Evolutionary conservation across 1,140 invertebrate genomes (phyloP).

Genomic region (Sminthurides bifidus): DNA sequence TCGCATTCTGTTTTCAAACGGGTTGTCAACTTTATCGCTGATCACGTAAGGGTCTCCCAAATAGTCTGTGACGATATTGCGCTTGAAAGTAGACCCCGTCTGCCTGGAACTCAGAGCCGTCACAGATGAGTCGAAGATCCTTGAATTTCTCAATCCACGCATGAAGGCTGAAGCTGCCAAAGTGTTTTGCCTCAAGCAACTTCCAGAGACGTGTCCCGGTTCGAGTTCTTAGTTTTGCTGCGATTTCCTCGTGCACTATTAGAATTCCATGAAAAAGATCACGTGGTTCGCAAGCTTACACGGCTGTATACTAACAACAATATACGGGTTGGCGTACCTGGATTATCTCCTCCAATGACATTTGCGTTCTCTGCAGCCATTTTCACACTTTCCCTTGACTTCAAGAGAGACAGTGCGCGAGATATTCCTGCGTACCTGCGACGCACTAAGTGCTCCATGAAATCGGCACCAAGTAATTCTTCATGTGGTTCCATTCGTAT

Average conservation of each 20-base stretch:
- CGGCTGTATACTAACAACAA: neutral
- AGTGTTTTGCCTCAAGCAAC: neutral
- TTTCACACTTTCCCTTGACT: slow-evolving; percentile 7
- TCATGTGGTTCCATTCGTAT: slow-evolving; percentile 40
- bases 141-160: no score
- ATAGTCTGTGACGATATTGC: no score
- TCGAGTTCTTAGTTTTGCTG: neutral
- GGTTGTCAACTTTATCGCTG: no score
- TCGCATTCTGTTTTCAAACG: no score
- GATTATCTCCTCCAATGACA: slow-evolving; percentile 20
- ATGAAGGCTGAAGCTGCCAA: no score
- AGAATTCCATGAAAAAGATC: neutral
- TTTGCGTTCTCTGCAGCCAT: neutral
- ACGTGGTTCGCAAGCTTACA: neutral
- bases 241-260: slow-evolving; percentile 3
- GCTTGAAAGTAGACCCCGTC: no score
- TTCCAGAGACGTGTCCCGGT: neutral
- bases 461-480: slow-evolving; percentile 35
- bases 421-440: slow-evolving; percentile 22
- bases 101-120: no score
- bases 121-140: no score
- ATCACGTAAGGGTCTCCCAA: no score
- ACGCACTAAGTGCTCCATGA: slow-evolving; percentile 29
- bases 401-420: slow-evolving; percentile 10
- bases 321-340: slow-evolving; percentile 12